A percentile compares a stretch with the other conserved stretches of the same genome.
phyloP scores from a whole-genome alignment of 2,113 vertebrate genomes.

The Tonatia bakeri region DNA sequence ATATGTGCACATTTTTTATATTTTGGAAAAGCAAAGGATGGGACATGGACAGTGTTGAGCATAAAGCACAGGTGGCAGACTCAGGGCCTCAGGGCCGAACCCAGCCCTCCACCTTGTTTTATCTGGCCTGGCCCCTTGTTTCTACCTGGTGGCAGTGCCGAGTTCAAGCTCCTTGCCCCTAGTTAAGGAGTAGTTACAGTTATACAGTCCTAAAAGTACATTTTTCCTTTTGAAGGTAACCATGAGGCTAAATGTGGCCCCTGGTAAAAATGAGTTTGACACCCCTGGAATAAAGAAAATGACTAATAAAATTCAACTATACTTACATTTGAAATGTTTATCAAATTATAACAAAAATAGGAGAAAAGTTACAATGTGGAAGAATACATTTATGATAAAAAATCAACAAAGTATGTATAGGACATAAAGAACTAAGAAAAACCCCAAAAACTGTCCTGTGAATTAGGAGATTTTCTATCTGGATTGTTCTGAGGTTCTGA shows the following conservation, averaged over 20 bases:
- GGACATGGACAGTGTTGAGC: background rate
- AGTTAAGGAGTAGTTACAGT: no score
- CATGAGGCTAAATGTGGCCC: no score
- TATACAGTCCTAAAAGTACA: no score
- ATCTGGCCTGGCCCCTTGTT: no score
- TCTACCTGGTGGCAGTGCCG: no score
- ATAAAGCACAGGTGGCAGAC: background rate
- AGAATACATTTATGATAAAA: background rate
- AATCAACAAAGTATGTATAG: background rate
- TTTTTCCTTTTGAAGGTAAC: no score
- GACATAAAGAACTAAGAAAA: background rate
- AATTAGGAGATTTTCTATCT: background rate
- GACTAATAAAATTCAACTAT: background rate
- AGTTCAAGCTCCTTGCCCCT: no score
- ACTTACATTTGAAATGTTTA: background rate
- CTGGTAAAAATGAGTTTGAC: no score
- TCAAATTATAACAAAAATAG: background rate
- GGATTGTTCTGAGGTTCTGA: background rate
- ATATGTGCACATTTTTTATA: background rate
- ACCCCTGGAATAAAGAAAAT: background rate
- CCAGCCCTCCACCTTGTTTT: no score
- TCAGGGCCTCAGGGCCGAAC: no score
- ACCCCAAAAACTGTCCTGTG: background rate
- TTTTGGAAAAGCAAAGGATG: background rate
- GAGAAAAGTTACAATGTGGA: background rate